Evolutionary conservation across 2,797 vertebrate genomes (phyloP), one percentile per base, ranked within the genome.

Genomic region (Microctenopoma steveboyesi): DNA sequence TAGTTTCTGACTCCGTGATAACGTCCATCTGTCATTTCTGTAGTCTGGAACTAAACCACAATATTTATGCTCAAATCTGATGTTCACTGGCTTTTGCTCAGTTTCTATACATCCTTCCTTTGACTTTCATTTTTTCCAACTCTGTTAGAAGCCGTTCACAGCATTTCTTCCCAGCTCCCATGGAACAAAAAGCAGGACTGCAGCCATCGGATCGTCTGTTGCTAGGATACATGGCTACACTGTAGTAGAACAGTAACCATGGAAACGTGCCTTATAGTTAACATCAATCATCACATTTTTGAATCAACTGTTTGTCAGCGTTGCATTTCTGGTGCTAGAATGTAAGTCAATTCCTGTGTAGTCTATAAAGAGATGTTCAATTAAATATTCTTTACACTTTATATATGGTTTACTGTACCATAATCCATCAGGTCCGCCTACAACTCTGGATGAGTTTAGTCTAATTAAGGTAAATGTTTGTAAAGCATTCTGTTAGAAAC

Each of bases 161-260:
- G 27, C 22, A 30, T 67, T 63, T 58, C 16, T 45, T 49, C 49
- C 14, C 10, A 39, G 42, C 47, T 63, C 22, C 14, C 39, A 40
- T n/a, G 48, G 18, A 45, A 39, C 47, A 35, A 43, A 39, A 42
- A 64, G 7, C 51, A 65, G 42, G 27, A 25, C 9, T 49, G 61
- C 42, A 66, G 35, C 47, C 42, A 27, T 66, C 25, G 42, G 62
- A 57, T 18, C 5, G 18, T 43, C 57, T 74, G 67, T 79, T 74
- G 67, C 77, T 71, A 79, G 57, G 72, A 67, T 63, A 71, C 58
- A 10, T 30, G 53, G 48, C 27, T 58, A 74, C 37, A 67, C 62
- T 50, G 28, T 45, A 54, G 57, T 53, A 35, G 42, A 65, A 10
- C 2, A 5, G 67, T 63, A 30, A 57, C 51, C 40, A 70, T 52